Percentiles rank a stretch among this genome's conserved stretches.
Evolutionary conservation across 2,797 vertebrate species (phyloP).

Genomic region (Diplodus sargus): DNA sequence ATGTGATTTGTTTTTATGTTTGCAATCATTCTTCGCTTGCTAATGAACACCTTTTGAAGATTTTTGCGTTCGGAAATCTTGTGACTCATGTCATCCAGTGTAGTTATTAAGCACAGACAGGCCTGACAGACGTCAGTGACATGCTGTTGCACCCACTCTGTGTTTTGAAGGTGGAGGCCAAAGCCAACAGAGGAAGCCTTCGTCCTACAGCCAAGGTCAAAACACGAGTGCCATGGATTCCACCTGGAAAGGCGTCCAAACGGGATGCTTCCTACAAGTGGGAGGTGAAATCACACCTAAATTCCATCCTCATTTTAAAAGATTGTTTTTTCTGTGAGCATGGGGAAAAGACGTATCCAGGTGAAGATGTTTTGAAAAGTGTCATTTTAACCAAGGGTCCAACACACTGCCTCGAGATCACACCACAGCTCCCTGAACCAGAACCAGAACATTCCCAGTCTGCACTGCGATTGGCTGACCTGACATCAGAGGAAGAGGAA

Average conservation of each 20-base stretch:
- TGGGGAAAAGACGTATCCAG: not conserved
- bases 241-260: conserved; percentile 88
- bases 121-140: not conserved
- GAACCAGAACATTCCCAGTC: conserved; percentile 80
- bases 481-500: conserved; percentile 90
- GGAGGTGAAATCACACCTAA: conserved; percentile 86
- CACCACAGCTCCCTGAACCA: conserved; percentile 78
- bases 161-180: conserved; percentile 75
- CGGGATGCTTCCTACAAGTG: conserved; percentile 86
- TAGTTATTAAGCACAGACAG: not conserved
- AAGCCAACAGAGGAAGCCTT: conserved; percentile 79
- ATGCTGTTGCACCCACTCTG: not conserved
- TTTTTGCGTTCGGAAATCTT: not conserved
- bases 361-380: not conserved
- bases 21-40: not conserved
- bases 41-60: not conserved
- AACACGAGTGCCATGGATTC: conserved; percentile 90
- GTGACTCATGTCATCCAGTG: not conserved
- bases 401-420: conserved; percentile 86
- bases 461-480: conserved; percentile 87
- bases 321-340: not conserved
- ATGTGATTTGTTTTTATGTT: not conserved
- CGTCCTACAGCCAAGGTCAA: conserved; percentile 86
- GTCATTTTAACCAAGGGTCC: conserved; percentile 81
- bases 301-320: not conserved